phyloP scores from a whole-genome alignment of 2,888 invertebrate genomes.

The Apodemia zela region DNA sequence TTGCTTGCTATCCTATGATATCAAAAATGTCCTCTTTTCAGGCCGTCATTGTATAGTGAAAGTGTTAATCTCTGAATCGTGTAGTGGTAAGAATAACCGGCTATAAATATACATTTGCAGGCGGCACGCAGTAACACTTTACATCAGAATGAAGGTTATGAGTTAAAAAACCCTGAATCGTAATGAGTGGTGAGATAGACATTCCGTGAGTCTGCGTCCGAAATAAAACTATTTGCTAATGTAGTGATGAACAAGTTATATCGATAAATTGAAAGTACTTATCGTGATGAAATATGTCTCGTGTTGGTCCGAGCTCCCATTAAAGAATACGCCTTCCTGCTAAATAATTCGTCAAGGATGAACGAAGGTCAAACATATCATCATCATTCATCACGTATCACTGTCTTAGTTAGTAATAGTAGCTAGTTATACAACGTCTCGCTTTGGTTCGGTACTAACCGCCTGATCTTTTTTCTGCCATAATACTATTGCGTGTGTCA shows the following conservation, averaged over 20 bases:
- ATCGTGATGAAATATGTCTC: neutral
- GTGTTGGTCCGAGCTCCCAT: neutral
- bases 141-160: conserved; percentile 36
- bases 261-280: conserved; percentile 16
- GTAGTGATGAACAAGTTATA: conserved; percentile 28
- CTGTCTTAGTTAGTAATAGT: too few relatives aligned
- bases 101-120: conserved; percentile 29
- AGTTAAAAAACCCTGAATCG: conserved; percentile 35
- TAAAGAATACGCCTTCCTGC: too few relatives aligned
- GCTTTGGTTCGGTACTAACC: too few relatives aligned
- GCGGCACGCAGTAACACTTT: conserved; percentile 31
- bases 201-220: conserved; percentile 36
- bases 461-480: too few relatives aligned
- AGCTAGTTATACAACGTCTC: too few relatives aligned
- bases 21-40: neutral
- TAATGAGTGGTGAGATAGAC: conserved; percentile 34
- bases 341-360: too few relatives aligned
- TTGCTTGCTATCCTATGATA: neutral
- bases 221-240: conserved; percentile 42
- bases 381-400: too few relatives aligned
- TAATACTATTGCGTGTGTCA: too few relatives aligned
- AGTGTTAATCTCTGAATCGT: conserved; percentile 7
- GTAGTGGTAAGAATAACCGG: conserved; percentile 11
- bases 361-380: too few relatives aligned
- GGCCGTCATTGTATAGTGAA: conserved; percentile 1